Percentiles rank a stretch among this genome's conserved stretches.
Evolutionary conservation across 2,888 invertebrate species (phyloP).

Genomic region (Orthonevra nobilis): DNA sequence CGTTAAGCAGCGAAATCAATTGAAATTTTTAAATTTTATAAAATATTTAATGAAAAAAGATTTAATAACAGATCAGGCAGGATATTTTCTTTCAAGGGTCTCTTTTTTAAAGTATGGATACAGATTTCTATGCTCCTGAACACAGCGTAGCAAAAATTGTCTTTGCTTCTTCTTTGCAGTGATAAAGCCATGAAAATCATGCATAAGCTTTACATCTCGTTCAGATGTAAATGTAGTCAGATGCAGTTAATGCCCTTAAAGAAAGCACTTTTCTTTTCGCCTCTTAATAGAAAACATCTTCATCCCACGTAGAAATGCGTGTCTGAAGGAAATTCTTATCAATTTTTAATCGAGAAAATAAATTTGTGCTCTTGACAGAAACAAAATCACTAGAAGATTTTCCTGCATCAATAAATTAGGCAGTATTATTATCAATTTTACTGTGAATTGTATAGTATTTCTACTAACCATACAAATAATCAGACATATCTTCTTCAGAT

Average conservation of each 20-base stretch:
- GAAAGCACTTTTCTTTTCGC: background rate
- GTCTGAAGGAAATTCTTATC: background rate
- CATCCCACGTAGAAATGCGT: too few species aligned
- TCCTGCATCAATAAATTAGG: conserved; percentile 9
- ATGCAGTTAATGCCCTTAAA: background rate
- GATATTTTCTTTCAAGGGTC: too few species aligned
- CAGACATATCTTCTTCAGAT: too few species aligned
- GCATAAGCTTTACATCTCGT: background rate
- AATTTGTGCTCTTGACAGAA: conserved; percentile 11
- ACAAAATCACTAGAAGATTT: too few species aligned
- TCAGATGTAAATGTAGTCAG: too few species aligned
- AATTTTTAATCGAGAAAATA: conserved; percentile 5
- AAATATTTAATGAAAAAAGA: too few species aligned
- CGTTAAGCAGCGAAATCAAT: too few species aligned
- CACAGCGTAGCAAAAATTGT: background rate
- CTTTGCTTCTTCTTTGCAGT: background rate
- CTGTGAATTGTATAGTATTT: too few species aligned
- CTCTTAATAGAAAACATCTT: background rate
- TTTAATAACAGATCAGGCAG: too few species aligned
- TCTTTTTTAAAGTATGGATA: too few species aligned
- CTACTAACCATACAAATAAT: too few species aligned
- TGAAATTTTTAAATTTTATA: too few species aligned
- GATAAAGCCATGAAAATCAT: background rate
- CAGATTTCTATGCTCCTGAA: background rate
- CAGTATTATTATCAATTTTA: conserved; percentile 5